Conservation (phyloP, 2,888 invertebrate species). For the Antheraea yamamai region DNA sequence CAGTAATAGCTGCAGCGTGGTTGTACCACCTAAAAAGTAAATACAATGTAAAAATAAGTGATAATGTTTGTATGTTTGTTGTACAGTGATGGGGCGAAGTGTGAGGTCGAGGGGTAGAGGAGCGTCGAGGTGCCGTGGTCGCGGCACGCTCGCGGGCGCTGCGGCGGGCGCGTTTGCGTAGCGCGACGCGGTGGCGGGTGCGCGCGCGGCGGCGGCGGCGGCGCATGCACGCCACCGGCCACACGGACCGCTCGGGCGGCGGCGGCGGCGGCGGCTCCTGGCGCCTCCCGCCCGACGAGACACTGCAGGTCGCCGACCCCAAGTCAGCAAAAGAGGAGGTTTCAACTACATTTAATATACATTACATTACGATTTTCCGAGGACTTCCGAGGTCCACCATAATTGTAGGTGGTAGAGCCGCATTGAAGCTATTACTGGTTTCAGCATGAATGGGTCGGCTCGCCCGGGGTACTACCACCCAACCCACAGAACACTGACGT, state of each 20-base stretch:
- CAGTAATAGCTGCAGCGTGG: no score
- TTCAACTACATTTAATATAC: neutral
- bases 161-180: conserved; percentile 62
- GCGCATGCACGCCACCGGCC: conserved; percentile 95
- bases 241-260: conserved; percentile 90
- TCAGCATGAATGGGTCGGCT: no score
- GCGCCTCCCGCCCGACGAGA: conserved; percentile 96
- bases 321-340: conserved; percentile 89
- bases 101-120: conserved; percentile 42
- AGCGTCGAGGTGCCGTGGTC: conserved; percentile 40
- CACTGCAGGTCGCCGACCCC: conserved; percentile 94
- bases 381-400: neutral
- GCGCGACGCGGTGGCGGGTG: conserved; percentile 83
- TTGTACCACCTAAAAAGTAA: no score
- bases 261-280: conserved; percentile 87
- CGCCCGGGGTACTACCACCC: no score
- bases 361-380: neutral
- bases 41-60: no score
- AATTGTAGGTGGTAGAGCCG: no score
- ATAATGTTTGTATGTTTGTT: conserved; percentile 14
- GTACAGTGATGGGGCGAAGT: conserved; percentile 56
- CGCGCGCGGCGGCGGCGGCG: conserved; percentile 82
- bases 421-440: no score
- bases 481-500: no score
- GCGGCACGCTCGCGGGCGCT: conserved; percentile 41